These are phyloP conservation scores for Atta texana DNA, from an alignment of 1,140 invertebrate genomes.

Conservation along the genomic window DNA sequence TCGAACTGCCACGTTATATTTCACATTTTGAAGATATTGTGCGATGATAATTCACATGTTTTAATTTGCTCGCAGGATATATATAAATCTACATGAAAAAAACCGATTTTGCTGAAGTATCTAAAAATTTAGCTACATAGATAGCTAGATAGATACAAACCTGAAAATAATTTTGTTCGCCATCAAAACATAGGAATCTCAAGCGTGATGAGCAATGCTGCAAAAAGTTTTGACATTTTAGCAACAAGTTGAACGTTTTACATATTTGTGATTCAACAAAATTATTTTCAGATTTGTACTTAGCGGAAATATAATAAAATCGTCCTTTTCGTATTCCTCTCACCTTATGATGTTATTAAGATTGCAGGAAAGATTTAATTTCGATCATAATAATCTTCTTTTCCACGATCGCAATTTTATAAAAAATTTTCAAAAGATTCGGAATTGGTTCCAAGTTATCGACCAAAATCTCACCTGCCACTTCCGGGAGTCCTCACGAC, in stretches of 20 bases:
- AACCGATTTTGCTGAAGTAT: no score
- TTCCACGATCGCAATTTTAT: neutral
- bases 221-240: no score
- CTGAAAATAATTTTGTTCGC: no score
- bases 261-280: no score
- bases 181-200: no score
- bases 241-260: no score
- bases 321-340: neutral
- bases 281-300: no score
- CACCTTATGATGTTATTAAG: no score
- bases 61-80: neutral
- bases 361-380: neutral
- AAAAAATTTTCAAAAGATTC: neutral
- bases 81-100: neutral
- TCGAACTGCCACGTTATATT: neutral
- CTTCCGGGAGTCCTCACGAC: conserved; percentile 73
- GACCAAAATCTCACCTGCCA: conserved; percentile 61
- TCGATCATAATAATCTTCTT: neutral
- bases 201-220: no score
- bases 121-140: no score
- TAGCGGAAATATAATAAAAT: no score
- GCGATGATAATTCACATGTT: neutral
- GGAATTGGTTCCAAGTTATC: neutral
- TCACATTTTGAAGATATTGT: neutral
- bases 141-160: no score